Percentiles rank a stretch among this genome's conserved stretches.
Evolutionary conservation across 2,797 vertebrate genomes (phyloP).

Genomic region (Gastrophryne carolinensis): DNA sequence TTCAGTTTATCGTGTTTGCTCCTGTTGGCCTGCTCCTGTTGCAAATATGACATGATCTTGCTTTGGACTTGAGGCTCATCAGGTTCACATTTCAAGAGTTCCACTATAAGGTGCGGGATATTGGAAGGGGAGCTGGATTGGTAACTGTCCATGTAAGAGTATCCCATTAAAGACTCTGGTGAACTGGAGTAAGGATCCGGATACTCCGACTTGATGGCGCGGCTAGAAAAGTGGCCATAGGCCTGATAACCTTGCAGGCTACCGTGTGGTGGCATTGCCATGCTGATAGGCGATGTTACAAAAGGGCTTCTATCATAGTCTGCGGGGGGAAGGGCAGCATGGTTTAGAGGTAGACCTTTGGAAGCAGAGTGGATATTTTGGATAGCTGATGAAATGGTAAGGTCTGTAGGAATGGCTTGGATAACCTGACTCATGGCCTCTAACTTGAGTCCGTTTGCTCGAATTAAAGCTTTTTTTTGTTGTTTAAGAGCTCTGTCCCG

Average conservation of each 20-base stretch:
- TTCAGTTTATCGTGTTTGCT: constrained; percentile 95
- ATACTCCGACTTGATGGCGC: constrained; percentile 98
- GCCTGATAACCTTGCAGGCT: constrained; percentile 93
- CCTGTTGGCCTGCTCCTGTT: constrained; percentile 93
- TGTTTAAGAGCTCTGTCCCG: constrained; percentile 95
- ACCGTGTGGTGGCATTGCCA: constrained; percentile 93
- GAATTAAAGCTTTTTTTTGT: constrained; percentile 96
- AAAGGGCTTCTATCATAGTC: constrained; percentile 98
- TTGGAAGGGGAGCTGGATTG: constrained; percentile 87
- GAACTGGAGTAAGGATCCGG: constrained; percentile 96
- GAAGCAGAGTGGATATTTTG: constrained; percentile 95
- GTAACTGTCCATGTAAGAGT: constrained; percentile 89
- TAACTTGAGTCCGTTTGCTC: constrained; percentile 95
- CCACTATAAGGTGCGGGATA: constrained; percentile 92
- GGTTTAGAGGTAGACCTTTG: constrained; percentile 94
- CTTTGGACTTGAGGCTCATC: constrained; percentile 96
- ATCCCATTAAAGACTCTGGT: constrained; percentile 95
- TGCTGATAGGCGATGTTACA: constrained; percentile 95
- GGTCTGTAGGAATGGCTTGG: constrained; percentile 93
- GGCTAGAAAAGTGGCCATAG: constrained; percentile 91
- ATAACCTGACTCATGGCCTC: constrained; percentile 98
- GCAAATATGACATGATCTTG: constrained; percentile 91
- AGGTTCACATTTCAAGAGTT: constrained; percentile 96
- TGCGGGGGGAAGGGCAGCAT: constrained; percentile 90
- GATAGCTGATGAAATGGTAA: constrained; percentile 93